Base-by-base conservation (phyloP, 2,888 invertebrate genomes). In the Acrocyrtus sp. region DNA sequence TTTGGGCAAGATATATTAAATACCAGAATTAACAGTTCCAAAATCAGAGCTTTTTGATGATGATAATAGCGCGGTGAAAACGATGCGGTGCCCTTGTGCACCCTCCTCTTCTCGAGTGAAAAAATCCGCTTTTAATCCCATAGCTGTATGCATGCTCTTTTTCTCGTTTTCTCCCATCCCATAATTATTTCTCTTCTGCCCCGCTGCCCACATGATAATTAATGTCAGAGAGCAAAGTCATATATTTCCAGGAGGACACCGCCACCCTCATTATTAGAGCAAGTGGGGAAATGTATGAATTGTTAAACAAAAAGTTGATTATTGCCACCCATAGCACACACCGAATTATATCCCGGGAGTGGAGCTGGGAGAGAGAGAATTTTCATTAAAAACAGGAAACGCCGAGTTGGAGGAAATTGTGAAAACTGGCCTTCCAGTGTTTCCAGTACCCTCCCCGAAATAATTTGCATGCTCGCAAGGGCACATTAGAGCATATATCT, bases 331-430 rank as follows among this genome's bases (percentile, higher is more conserved):
- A 6, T 10, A 12, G 6, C 68, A 57, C 56, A 21, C 41, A 45
- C 24, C 26, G 50, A 21, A n/a, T 45, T 54, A 41, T 48, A 19
- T 17, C 8, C 6, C n/a, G 8, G 48, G 10, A 48, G 48, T n/a
- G 21, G 48, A 6, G 21, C 17, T 6, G 48, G 50, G 45, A 48
- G 62, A 61, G 48, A 51, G 53, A 43, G 69, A 65, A 65, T 51
- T 74, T 79, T 79, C 79, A 79, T 79, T 79, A 79, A 79, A 78
- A 74, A 72, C 79, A 78, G 79, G 79, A 79, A 79, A 70, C 75
- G 70, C 43, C 45, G 72, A 70, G 67, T 66, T 72, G 65, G 69
- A 76, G 78, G 76, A 78, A 77, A 79, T 78, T 68, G 60, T 68
- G 53, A 10, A 47, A 62, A 29, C 3, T 39, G 19, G 4, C 34